Evolutionary conservation across 2,888 invertebrate genomes (phyloP).

Genomic region (Drosophila kuntzei): DNA sequence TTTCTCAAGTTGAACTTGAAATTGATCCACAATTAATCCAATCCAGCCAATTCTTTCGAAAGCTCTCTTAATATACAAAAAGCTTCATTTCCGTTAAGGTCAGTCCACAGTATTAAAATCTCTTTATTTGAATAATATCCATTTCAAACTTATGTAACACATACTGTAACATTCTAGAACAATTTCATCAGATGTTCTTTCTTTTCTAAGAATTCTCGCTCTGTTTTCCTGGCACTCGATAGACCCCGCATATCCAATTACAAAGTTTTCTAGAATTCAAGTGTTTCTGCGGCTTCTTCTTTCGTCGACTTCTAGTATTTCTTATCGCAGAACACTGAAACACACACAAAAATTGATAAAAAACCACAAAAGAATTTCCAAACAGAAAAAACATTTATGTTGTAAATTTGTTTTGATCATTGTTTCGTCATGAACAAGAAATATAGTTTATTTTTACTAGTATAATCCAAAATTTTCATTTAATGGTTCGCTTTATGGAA

Average conservation of each 20-base stretch:
- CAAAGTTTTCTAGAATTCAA: slow-evolving; percentile 42
- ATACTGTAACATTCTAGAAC: slow-evolving; percentile 12
- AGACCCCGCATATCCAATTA: slow-evolving; percentile 47
- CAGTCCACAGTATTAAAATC: background rate
- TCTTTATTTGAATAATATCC: background rate
- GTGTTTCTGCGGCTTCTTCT: slow-evolving; percentile 14
- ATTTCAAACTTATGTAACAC: slow-evolving; percentile 1
- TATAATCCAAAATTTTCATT: background rate
- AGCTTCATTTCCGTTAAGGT: background rate
- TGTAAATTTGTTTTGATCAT: background rate
- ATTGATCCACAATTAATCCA: slow-evolving; percentile 7
- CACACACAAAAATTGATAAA: slow-evolving; percentile 24
- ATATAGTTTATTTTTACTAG: background rate
- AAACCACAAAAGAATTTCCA: slow-evolving; percentile 7
- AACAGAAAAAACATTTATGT: slow-evolving; percentile 1
- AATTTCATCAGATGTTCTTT: slow-evolving; percentile 23
- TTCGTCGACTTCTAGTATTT: slow-evolving; percentile 14
- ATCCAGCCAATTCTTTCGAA: slow-evolving; percentile 8
- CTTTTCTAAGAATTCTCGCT: slow-evolving; percentile 26
- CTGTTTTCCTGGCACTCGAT: background rate
- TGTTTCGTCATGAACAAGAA: background rate
- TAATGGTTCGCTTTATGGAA: slow-evolving; percentile 5
- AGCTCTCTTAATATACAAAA: slow-evolving; percentile 14
- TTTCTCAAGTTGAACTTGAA: slow-evolving; percentile 34
- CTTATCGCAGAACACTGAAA: no score